Evolutionary conservation across 2,797 vertebrate species (phyloP), one percentile per base, ranked within the genome.

Genomic region (Scolopax rusticola): DNA sequence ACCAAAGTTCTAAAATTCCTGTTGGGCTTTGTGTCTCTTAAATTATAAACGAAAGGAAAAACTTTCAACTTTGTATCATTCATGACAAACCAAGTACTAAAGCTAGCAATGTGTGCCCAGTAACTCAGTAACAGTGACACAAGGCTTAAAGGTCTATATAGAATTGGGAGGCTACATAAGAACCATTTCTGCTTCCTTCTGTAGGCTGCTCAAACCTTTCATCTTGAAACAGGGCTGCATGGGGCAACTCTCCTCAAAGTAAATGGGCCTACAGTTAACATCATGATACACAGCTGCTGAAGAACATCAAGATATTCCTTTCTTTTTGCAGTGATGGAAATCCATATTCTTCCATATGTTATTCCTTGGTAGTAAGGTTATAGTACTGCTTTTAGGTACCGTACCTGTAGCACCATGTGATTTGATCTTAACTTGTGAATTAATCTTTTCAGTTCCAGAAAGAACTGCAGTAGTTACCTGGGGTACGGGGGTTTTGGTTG

Each of bases 401-500:
- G 4, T 19, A 6, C 47, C 65, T 65, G 18, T 40, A 61, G 25
- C 3, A 51, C 9, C 8, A 5, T 33, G 21, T 32, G 40, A 19
- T 38, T 87, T 36, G 15, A 16, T 48, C 45, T 81, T 56, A 32
- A 60, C 4, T 56, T 84, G 19, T 9, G 19, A n/a, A 74, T 89
- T 75, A 11, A 50, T 50, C 18, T 61, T 51, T 77, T 70, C 18
- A 21, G 0, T 33, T 92, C 43, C 78, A 19, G 45, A 61, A 78
- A 75, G 38, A 48, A 47, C 4, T 13, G 18, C 11, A 27, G 15
- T 4, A 54, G 27, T 12, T 82, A 4, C 2, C 0, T 36, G 30
- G 5, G 18, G 0, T 0, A 0, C 21, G 51, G 28, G 51, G 25
- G 2, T 53, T 53, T 53, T 53, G 28, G 18, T 30, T 28, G 51